These are phyloP conservation scores for Phalera bucephala DNA, from an alignment of 2,888 invertebrate species.

Conservation along the genomic window DNA sequence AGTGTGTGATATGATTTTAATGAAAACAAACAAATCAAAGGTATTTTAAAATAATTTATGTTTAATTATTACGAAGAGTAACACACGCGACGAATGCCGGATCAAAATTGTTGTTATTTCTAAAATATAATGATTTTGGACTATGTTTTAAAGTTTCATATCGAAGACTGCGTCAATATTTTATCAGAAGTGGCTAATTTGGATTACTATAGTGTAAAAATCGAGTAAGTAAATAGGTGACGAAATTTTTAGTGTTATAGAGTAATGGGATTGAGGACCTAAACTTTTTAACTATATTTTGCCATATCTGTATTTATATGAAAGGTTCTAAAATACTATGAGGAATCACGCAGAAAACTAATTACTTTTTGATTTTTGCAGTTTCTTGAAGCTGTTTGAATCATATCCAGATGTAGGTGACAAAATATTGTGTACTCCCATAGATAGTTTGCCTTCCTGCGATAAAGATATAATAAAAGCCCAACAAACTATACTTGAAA, in stretches of 20 bases:
- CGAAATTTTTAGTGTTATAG: too few relatives aligned
- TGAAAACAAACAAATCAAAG: too few relatives aligned
- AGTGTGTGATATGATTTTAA: too few relatives aligned
- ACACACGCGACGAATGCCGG: too few relatives aligned
- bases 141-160: conserved; percentile 84
- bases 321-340: too few relatives aligned
- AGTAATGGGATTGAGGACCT: too few relatives aligned
- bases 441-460: conserved; percentile 84
- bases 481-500: conserved; percentile 81
- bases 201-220: conserved; percentile 85
- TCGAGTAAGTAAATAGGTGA: conserved; percentile 88
- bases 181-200: conserved; percentile 82
- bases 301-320: too few relatives aligned
- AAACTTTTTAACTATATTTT: too few relatives aligned
- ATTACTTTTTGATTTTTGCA: conserved; percentile 69
- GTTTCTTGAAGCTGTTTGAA: conserved; percentile 88
- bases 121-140: conserved; percentile 75
- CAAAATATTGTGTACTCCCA: conserved; percentile 85
- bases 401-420: conserved; percentile 86
- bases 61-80: too few relatives aligned
- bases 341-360: too few relatives aligned
- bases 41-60: too few relatives aligned
- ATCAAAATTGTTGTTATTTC: too few relatives aligned
- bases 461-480: conserved; percentile 84
- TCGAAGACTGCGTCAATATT: conserved; percentile 84